Evolutionary conservation across 2,888 invertebrate genomes (phyloP).

Genomic region (Neoscelio sp.): DNA sequence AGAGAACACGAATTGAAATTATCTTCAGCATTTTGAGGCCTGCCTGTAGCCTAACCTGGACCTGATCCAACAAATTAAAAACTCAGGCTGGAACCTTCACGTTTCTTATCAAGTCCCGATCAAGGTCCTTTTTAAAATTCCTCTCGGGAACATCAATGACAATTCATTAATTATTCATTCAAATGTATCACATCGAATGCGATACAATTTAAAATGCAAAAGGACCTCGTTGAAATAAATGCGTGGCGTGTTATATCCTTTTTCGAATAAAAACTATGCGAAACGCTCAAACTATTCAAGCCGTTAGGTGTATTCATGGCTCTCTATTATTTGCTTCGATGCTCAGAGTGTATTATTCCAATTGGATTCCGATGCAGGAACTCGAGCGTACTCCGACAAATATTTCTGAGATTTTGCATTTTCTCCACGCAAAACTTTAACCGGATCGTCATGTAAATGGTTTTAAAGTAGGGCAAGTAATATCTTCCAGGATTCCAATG

Average conservation of each 20-base stretch:
- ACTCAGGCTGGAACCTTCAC: too few species aligned
- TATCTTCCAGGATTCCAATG: slow-evolving; percentile 16
- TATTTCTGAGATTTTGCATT: slow-evolving; percentile 38
- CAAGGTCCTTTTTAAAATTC: too few species aligned
- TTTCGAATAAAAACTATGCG: slow-evolving; percentile 21
- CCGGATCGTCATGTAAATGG: slow-evolving; percentile 24
- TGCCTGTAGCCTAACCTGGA: too few species aligned
- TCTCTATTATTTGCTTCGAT: slow-evolving; percentile 29
- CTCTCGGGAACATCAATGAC: too few species aligned
- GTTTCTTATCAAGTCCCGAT: too few species aligned
- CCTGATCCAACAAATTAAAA: too few species aligned
- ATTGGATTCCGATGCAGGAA: slow-evolving; percentile 36
- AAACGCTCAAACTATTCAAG: slow-evolving; percentile 38
- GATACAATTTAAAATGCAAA: too few species aligned
- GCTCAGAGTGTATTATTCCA: slow-evolving; percentile 21
- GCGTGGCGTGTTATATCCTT: too few species aligned
- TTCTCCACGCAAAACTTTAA: not conserved
- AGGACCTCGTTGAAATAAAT: too few species aligned
- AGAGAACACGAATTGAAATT: too few species aligned
- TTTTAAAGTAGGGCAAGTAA: slow-evolving; percentile 17
- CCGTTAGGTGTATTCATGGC: slow-evolving; percentile 40
- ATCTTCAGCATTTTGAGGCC: too few species aligned
- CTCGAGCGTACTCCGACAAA: slow-evolving; percentile 11
- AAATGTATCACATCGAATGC: not conserved
- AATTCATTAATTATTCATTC: too few species aligned